Conservation (phyloP, 2,113 vertebrate genomes). For the Mixornis gularis region DNA sequence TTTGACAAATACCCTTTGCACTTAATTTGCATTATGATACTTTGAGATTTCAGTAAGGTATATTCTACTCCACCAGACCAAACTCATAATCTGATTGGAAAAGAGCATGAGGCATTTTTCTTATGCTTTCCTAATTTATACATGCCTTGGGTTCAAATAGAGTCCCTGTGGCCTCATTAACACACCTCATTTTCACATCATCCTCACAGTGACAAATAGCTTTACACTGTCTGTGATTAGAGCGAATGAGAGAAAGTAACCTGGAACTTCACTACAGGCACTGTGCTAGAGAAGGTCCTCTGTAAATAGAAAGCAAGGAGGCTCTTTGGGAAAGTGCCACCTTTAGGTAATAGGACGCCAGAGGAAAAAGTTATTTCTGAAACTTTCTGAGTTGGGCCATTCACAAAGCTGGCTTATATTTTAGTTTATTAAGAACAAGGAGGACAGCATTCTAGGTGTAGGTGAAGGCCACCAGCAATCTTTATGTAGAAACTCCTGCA, state of each 20-base stretch:
- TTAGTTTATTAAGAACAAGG: background rate
- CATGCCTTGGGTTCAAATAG: background rate
- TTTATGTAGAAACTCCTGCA: background rate
- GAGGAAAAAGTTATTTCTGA: background rate
- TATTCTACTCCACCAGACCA: background rate
- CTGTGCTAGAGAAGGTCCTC: background rate
- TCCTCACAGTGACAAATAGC: background rate
- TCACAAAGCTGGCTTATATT: background rate
- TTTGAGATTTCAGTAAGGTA: background rate
- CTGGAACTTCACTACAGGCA: conserved; percentile 1
- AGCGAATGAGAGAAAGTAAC: conserved; percentile 26
- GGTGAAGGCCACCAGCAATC: background rate
- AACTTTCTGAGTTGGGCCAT: background rate
- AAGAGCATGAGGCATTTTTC: background rate
- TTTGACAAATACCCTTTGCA: conserved; percentile 17
- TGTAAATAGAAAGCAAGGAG: conserved; percentile 19
- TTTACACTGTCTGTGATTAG: background rate
- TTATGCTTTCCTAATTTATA: conserved; percentile 1
- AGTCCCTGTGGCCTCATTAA: conserved; percentile 47
- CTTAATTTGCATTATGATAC: conserved; percentile 21
- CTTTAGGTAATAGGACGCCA: conserved; percentile 31
- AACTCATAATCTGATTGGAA: background rate
- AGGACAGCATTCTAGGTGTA: background rate
- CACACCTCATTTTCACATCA: background rate
- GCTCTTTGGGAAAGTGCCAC: background rate